Conservation (phyloP, 64 coral and sea anemone species). For the Anthopleura sola region DNA sequence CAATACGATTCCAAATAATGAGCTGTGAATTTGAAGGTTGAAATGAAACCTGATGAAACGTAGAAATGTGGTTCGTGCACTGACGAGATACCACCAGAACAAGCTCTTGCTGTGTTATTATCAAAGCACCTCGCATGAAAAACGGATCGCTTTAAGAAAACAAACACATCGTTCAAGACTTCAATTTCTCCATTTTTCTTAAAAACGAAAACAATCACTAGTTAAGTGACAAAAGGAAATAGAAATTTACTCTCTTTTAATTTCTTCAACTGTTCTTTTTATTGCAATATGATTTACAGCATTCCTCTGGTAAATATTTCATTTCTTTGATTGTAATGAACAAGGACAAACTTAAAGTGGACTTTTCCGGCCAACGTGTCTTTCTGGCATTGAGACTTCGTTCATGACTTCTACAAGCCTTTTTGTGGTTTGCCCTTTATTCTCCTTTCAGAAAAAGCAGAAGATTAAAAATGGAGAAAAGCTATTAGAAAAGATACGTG, state of each 20-base stretch:
- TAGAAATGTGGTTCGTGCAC: not conserved
- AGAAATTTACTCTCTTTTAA: not conserved
- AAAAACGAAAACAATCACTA: not conserved
- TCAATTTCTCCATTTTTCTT: not conserved
- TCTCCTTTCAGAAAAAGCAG: not conserved
- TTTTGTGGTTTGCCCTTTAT: constrained; percentile 10
- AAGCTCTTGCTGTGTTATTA: constrained; percentile 19
- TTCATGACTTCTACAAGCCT: not conserved
- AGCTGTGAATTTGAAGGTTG: not conserved
- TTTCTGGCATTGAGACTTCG: not conserved
- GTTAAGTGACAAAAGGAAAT: not conserved
- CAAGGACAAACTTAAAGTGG: not conserved
- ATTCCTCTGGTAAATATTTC: constrained; percentile 6
- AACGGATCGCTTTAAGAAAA: constrained; percentile 26
- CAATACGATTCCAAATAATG: not conserved
- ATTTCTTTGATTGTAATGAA: not conserved
- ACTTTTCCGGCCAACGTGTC: not conserved
- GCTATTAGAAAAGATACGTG: no score
- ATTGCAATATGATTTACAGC: not conserved
- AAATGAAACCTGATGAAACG: not conserved
- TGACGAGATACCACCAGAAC: constrained; percentile 17
- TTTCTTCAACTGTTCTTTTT: not conserved
- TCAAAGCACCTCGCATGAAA: not conserved
- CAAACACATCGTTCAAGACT: not conserved
- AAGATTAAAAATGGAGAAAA: not conserved